Conservation (phyloP, 2,797 vertebrate species). For the Hozukius guyotensis region DNA sequence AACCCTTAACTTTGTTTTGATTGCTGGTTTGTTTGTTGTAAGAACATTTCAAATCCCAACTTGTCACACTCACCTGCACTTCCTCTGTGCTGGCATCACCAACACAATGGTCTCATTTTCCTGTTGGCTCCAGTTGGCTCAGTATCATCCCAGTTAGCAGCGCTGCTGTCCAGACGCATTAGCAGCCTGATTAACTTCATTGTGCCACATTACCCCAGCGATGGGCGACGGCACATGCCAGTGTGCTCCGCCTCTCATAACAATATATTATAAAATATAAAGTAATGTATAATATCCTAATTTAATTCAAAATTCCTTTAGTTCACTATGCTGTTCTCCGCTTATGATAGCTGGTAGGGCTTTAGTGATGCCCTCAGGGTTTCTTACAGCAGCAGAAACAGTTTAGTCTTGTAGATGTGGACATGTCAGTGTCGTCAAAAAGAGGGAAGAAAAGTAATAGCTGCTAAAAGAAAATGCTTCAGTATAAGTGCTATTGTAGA, state of each 20-base stretch:
- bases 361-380: neutral
- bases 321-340: neutral
- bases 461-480: neutral
- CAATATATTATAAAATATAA: neutral
- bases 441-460: neutral
- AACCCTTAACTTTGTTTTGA: neutral
- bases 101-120: slow-evolving; percentile 21
- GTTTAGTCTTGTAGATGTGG: no score
- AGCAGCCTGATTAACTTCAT: slow-evolving; percentile 32
- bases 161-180: slow-evolving; percentile 49
- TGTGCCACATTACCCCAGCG: neutral
- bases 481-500: neutral
- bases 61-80: slow-evolving; percentile 1
- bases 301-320: neutral
- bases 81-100: neutral
- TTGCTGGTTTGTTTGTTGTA: neutral
- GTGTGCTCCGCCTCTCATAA: neutral
- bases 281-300: neutral
- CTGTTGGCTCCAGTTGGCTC: slow-evolving; percentile 28
- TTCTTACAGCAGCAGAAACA: no score
- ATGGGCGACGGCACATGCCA: neutral
- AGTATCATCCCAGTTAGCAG: neutral
- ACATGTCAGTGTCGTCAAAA: no score
- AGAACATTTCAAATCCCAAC: neutral
- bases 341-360: neutral